Base-by-base conservation (phyloP, 2,113 vertebrate species). In the Gymnocephalus cernua region DNA sequence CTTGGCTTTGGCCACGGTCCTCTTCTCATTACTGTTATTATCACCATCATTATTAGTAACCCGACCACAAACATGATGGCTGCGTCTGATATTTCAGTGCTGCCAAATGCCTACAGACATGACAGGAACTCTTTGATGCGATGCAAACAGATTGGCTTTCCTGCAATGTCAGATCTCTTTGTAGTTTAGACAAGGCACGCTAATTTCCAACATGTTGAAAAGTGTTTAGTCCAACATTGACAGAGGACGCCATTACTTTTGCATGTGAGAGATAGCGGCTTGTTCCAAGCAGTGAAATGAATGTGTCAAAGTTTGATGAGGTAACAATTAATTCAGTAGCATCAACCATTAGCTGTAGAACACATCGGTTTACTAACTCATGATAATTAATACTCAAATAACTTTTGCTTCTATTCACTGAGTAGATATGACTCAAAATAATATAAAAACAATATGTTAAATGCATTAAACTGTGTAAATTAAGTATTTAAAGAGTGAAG, bases 51-150 rank as follows among this genome's bases (percentile, higher is more conserved):
- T 29, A 76, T 57, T 35, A 50, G 19, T 65, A 61, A 8, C 2
- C 3, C 13, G 58, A 69, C 65, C 62, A 47, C 53, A 41, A 61
- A 29, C 66, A 73, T 7, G n/a, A 74, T 68, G 75, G 72, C n/a
- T 62, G 21, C 35, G 53, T 58, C 13, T 62, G 15, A 77, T 23
- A 62, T 77, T 54, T 67, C 41, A 53, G 47, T 29, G 47, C 16
- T 80, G 44, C 35, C 25, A 57, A 18, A 83, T 62, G 62, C 57
- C 57, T 65, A 23, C 56, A 75, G 54, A 73, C 45, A 59, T 1
- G 48, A 59, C 50, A 47, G 27, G 21, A 72, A 65, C 44, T 41
- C 53, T 77, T 72, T 65, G 58, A 80, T 59, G 41, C 18, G 48
- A 18, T 3, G 32, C 54, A 58, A 14, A 59, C 8, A 0, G n/a